Base-by-base conservation (phyloP, 2,113 vertebrate genomes). In the Pogona vitticeps region DNA sequence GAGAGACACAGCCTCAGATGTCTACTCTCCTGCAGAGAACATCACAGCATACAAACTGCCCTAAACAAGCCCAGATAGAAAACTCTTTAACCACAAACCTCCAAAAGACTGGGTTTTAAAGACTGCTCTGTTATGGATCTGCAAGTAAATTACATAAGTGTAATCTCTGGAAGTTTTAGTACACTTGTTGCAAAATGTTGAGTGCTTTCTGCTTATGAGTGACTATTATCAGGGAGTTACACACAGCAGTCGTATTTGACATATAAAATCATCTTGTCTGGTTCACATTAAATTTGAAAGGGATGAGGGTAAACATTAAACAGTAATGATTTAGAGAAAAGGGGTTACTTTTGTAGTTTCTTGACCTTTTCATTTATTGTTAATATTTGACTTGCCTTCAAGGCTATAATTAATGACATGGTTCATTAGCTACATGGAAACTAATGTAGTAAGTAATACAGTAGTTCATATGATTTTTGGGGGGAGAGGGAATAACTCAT, bases 361-460 rank as follows among this genome's bases (percentile, higher is more conserved):
- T 90, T 46, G 76, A 95, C 91, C 90, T 90, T 94, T 95, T 92
- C 94, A 94, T 96, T 96, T 96, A 91, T 94, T 94, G 90, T 94
- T 92, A 95, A 92, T 95, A 95, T 94, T 93, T 92, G 86, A 87
- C 92, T 94, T 95, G 90, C 91, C 86, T 92, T 91, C 72, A 94
- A 94, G 90, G 92, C 95, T 97, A 94, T 96, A 96, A 96, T 96
- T 97, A 96, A 96, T 96, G 94, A 96, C 88, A 96, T 86, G 95
- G 95, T 95, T 96, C 95, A 95, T 97, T 96, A 96, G 93, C 42
- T 91, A 91, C 81, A 94, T 86, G 91, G 88, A 85, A 90, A 88
- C 86, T 94, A 94, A 92, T 80, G 82, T 75, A 90, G 78, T 87
- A 93, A 26, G 87, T 67, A 92, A 68, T 93, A 94, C 94, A 90